These are phyloP conservation scores for Leptogaster cylindrica DNA, from an alignment of 2,888 invertebrate species.

Conservation along the genomic window DNA sequence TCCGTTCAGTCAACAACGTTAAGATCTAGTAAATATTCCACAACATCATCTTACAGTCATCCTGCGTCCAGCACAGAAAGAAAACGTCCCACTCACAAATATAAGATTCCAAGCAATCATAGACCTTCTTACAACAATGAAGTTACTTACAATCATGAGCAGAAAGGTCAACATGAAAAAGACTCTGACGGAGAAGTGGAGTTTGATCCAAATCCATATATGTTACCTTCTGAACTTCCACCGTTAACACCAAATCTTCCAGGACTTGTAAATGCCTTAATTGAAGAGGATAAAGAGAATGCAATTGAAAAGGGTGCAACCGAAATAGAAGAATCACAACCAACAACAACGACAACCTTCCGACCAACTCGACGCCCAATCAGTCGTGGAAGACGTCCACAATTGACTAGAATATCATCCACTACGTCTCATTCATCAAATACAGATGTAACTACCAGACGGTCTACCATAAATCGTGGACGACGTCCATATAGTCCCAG, in stretches of 20 bases:
- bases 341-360: slow-evolving; percentile 54
- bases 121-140: slow-evolving; percentile 49
- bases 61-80: slow-evolving; percentile 1
- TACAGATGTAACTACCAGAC: slow-evolving; percentile 54
- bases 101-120: slow-evolving; percentile 53
- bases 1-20: slow-evolving; percentile 50
- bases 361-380: slow-evolving; percentile 63
- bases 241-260: slow-evolving; percentile 67
- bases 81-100: slow-evolving; percentile 29
- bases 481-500: slow-evolving; percentile 60
- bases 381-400: slow-evolving; percentile 64
- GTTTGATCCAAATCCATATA: slow-evolving; percentile 63
- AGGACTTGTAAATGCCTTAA: slow-evolving; percentile 67
- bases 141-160: slow-evolving; percentile 54
- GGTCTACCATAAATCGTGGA: slow-evolving; percentile 58
- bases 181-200: slow-evolving; percentile 59
- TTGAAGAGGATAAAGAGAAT: slow-evolving; percentile 62
- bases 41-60: background rate
- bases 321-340: slow-evolving; percentile 60
- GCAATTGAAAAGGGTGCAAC: slow-evolving; percentile 50
- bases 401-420: slow-evolving; percentile 53
- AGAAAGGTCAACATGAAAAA: slow-evolving; percentile 52
- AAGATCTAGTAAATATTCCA: background rate
- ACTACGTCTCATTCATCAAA: slow-evolving; percentile 58
- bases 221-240: slow-evolving; percentile 66